Percentiles rank a stretch among this genome's conserved stretches.
Conservation (phyloP, 1,140 invertebrate species). For the Gonatopus flavifemur region DNA sequence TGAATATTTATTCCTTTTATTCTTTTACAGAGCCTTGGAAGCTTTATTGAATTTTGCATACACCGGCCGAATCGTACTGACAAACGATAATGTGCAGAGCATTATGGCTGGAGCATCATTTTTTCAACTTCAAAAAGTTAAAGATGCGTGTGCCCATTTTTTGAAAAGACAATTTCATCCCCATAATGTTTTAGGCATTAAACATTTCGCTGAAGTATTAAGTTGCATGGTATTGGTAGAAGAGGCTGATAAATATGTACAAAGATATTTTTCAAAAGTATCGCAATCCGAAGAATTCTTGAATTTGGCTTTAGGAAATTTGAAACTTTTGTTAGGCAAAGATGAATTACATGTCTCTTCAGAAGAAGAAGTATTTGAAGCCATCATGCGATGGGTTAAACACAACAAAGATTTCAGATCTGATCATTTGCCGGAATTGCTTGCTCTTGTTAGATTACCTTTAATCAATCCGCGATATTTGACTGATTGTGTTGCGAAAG, state of each 20-base stretch:
- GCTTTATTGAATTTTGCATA: constrained; percentile 87
- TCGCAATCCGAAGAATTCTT: constrained; percentile 79
- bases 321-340: constrained; percentile 72
- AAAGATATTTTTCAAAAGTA: constrained; percentile 82
- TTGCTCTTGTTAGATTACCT: constrained; percentile 78
- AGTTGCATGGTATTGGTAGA: constrained; percentile 73
- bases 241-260: constrained; percentile 79
- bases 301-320: constrained; percentile 64
- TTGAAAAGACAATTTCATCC: constrained; percentile 78
- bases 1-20: constrained; percentile 3
- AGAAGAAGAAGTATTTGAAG: constrained; percentile 80
- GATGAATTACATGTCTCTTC: constrained; percentile 78
- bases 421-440: constrained; percentile 68
- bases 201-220: constrained; percentile 81
- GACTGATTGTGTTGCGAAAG: constrained; percentile 80
- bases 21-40: constrained; percentile 76
- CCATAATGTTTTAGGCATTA: constrained; percentile 81
- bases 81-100: constrained; percentile 80
- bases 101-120: constrained; percentile 88
- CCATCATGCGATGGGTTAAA: constrained; percentile 82
- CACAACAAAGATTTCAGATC: constrained; percentile 64
- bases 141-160: constrained; percentile 83
- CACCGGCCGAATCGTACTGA: constrained; percentile 77
- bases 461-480: constrained; percentile 81
- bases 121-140: constrained; percentile 78